These are phyloP conservation scores for Rhamnusium bicolor DNA, from an alignment of 2,888 invertebrate species.

Conservation along the genomic window DNA sequence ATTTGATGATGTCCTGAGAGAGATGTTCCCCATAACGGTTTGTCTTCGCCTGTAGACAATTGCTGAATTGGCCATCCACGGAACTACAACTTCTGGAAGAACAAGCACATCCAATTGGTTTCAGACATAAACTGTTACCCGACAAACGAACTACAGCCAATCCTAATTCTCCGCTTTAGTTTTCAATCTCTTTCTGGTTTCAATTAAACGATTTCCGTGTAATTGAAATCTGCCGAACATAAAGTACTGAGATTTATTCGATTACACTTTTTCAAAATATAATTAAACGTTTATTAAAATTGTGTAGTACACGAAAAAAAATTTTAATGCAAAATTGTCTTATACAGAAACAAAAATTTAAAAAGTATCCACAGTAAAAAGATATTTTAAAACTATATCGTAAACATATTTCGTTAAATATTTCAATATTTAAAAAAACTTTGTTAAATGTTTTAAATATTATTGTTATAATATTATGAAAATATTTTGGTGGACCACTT, in stretches of 20 bases:
- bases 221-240: constrained; percentile 54
- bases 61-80: constrained; percentile 57
- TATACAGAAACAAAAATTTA: too few species aligned
- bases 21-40: constrained; percentile 55
- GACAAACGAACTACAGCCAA: constrained; percentile 40
- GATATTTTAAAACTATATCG: too few species aligned
- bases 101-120: constrained; percentile 50
- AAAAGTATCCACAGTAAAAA: too few species aligned
- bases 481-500: too few species aligned
- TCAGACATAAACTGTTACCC: constrained; percentile 49
- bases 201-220: constrained; percentile 59
- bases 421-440: too few species aligned
- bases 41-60: constrained; percentile 58
- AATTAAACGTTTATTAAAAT: background rate
- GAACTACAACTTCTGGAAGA: constrained; percentile 46
- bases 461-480: too few species aligned
- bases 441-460: too few species aligned
- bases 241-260: constrained; percentile 17
- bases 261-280: background rate
- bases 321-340: too few species aligned
- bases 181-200: constrained; percentile 54
- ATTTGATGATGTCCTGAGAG: constrained; percentile 48
- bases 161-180: constrained; percentile 46
- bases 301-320: too few species aligned
- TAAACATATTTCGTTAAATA: too few species aligned